Percentiles rank a stretch among this genome's conserved stretches.
These are phyloP conservation scores for Amphiprion ocellaris DNA, from an alignment of 2,113 vertebrate species.

Conservation along the genomic window DNA sequence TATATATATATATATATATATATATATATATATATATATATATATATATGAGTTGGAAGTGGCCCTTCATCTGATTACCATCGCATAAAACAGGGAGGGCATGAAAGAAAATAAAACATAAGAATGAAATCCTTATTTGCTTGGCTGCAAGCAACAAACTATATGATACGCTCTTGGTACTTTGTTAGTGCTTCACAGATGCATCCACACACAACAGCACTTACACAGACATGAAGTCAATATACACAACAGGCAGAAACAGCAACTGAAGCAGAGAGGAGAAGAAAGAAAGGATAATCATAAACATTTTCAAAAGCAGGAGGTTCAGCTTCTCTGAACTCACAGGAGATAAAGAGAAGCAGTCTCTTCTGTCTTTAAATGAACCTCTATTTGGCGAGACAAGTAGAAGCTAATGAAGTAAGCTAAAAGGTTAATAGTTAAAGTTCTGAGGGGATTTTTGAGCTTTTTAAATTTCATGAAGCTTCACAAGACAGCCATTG, in stretches of 20 bases:
- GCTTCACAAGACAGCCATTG: not conserved
- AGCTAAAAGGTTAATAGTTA: not conserved
- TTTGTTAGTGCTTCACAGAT: slow-evolving; percentile 52
- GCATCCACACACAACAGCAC: slow-evolving; percentile 29
- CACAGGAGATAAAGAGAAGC: not conserved
- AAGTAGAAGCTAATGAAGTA: slow-evolving; percentile 39
- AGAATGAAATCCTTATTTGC: slow-evolving; percentile 4
- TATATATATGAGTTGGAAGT: too few relatives aligned
- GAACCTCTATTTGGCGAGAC: slow-evolving; percentile 11
- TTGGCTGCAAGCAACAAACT: slow-evolving; percentile 12
- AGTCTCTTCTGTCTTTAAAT: slow-evolving; percentile 25
- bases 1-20: too few relatives aligned
- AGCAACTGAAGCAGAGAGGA: slow-evolving; percentile 5
- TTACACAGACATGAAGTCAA: not conserved
- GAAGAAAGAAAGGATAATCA: not conserved
- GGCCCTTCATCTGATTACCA: not conserved
- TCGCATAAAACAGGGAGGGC: not conserved
- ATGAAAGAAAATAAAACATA: not conserved
- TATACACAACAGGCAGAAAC: slow-evolving; percentile 23
- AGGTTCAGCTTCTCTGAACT: slow-evolving; percentile 39
- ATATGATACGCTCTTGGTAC: not conserved
- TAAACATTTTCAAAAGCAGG: slow-evolving; percentile 46
- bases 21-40: too few relatives aligned
- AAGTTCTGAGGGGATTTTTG: not conserved
- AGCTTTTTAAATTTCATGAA: not conserved